phyloP scores from a whole-genome alignment of 2,113 vertebrate species.

The Neolamprologus sp. region DNA sequence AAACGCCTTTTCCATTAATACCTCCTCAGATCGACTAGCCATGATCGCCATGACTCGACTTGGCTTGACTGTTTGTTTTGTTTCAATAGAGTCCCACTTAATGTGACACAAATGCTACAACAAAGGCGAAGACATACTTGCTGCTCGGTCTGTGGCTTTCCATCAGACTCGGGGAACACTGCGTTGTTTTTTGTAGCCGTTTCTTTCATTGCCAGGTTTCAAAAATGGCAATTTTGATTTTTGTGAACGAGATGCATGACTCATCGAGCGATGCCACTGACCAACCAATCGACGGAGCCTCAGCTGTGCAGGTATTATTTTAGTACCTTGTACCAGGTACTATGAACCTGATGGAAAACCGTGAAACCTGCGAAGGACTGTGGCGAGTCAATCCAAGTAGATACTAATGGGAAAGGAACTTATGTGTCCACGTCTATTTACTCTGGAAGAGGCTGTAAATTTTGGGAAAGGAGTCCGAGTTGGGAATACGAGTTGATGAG shows the following conservation, averaged over 20 bases:
- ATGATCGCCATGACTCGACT: background rate
- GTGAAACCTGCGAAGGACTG: background rate
- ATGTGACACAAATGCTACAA: background rate
- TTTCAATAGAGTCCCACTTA: background rate
- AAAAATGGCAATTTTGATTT: background rate
- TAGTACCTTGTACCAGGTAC: fast-evolving
- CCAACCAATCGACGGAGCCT: background rate
- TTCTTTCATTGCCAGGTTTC: background rate
- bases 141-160: background rate
- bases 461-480: background rate
- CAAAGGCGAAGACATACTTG: background rate
- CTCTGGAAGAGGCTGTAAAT: background rate
- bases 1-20: background rate
- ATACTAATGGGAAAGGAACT: background rate
- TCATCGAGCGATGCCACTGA: background rate
- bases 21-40: background rate
- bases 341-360: background rate
- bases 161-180: background rate
- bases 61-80: background rate
- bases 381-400: background rate
- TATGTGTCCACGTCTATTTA: background rate
- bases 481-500: background rate
- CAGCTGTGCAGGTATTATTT: background rate
- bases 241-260: background rate
- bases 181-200: background rate